Base-by-base conservation (phyloP, 2,888 invertebrate genomes). In the Myopa tessellatipennis region DNA sequence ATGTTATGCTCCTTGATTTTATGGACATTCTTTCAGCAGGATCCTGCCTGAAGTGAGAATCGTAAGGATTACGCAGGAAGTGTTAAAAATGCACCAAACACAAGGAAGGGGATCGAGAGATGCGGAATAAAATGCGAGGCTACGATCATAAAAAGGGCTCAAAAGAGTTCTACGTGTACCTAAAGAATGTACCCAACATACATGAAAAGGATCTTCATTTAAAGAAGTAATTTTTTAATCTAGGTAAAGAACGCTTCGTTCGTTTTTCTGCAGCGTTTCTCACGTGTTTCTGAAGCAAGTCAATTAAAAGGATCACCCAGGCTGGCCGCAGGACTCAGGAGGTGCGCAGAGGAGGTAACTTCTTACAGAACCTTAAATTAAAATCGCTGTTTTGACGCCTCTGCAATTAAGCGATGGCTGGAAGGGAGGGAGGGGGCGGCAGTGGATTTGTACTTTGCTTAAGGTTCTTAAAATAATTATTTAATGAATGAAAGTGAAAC, bases 401-500 rank as follows among this genome's bases (percentile, higher is more conserved):
- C 36, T n/a, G 14, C 69, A 61, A 50, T 34, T 45, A 34, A 40
- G 18, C 50, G 50, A 14, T 14, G 50, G 18, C 18, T 4, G 18
- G 26, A 0, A 63, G 7, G 26, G 26, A 26, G n/a, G 7, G 18
- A 12, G n/a, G 18, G 26, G 26, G 26, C 26, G 26, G 26, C 26
- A 26, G 26, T 26, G 26, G 26, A 26, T 26, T 26, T 26, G 1
- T 26, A 26, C 26, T 26, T 26, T 38, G 14, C 34, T 16, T 3
- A 34, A 7, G 8, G 12, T 36, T 12, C 38, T 18, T 4, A 18
- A 18, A n/a, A 12, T 67, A 67, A 34, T 74, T 72, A 52, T 74
- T 52, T 36, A 18, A 65, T 65, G 74, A 74, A 74, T 67, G 74
- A 74, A 74, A 74, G 65, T 52, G 65, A 74, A 74, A 74, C 61